Evolutionary conservation across 2,888 invertebrate species (phyloP).

Genomic region (Thysanoteuthis rhombus): DNA sequence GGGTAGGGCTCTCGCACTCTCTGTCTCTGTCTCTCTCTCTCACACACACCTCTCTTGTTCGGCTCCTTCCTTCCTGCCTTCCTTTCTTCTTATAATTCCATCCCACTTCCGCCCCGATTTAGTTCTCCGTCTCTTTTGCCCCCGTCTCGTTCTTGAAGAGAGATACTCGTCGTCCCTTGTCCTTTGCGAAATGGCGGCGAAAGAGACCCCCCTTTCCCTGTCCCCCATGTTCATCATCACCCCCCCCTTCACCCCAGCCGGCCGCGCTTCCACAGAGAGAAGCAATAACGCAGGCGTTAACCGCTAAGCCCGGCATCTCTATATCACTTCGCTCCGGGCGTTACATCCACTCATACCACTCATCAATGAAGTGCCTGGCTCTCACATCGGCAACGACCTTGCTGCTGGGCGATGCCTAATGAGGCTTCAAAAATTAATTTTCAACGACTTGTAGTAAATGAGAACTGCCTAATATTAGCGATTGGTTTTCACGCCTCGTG

Average conservation of each 20-base stretch:
- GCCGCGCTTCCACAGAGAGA: not conserved
- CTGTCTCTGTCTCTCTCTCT: too few relatives aligned
- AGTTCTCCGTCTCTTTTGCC: not conserved
- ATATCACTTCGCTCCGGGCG: not conserved
- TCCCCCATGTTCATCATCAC: not conserved
- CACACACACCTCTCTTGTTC: not conserved
- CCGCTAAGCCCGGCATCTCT: not conserved
- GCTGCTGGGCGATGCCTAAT: conserved; percentile 26
- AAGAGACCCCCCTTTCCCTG: not conserved
- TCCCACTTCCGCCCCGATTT: not conserved
- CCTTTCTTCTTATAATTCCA: not conserved
- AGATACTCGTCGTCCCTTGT: not conserved
- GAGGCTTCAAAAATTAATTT: conserved; percentile 28
- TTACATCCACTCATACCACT: not conserved
- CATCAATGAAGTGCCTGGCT: not conserved
- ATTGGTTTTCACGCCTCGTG: conserved; percentile 27
- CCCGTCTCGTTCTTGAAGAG: too few relatives aligned
- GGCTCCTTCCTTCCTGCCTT: not conserved
- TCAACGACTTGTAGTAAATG: conserved; percentile 31
- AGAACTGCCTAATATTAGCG: conserved; percentile 23
- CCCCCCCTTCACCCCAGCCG: too few relatives aligned
- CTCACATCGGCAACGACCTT: conserved; percentile 13
- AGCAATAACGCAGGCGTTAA: not conserved
- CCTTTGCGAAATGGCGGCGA: not conserved
- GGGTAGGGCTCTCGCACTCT: not conserved